These are phyloP conservation scores for Chaetodon trifasciatus DNA, from an alignment of 2,797 vertebrate genomes.

Conservation along the genomic window DNA sequence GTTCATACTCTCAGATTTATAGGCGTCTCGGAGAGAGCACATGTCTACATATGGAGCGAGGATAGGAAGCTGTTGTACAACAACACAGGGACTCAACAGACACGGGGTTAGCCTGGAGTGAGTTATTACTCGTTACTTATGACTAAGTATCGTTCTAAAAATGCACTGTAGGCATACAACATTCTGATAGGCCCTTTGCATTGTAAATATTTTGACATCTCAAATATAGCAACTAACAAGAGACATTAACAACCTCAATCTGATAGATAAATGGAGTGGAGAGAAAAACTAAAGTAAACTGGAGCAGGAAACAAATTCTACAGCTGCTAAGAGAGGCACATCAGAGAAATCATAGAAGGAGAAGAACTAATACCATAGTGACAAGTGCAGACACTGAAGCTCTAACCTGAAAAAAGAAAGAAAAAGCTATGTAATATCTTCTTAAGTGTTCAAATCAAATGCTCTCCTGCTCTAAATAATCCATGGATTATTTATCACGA, in stretches of 20 bases:
- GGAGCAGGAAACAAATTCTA: neutral
- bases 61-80: conserved; percentile 2
- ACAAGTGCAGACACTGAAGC: too few relatives aligned
- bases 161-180: too few relatives aligned
- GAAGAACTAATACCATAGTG: too few relatives aligned
- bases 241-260: too few relatives aligned
- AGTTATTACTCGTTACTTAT: neutral
- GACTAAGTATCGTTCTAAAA: neutral
- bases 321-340: neutral
- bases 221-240: too few relatives aligned
- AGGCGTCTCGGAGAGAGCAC: conserved; percentile 1
- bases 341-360: too few relatives aligned
- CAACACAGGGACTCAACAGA: neutral
- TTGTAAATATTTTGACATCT: neutral
- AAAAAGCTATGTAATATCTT: too few relatives aligned
- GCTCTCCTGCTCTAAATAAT: too few relatives aligned
- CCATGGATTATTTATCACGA: too few relatives aligned
- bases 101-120: neutral
- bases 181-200: neutral
- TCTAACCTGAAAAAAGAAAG: neutral
- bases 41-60: conserved; percentile 26
- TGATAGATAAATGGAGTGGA: too few relatives aligned
- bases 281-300: neutral
- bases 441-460: too few relatives aligned
- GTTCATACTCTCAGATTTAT: conserved; percentile 14